Percentiles rank a stretch among this genome's conserved stretches.
Conservation (phyloP, 2,888 invertebrate species). For the Polyommatus iphigenia region DNA sequence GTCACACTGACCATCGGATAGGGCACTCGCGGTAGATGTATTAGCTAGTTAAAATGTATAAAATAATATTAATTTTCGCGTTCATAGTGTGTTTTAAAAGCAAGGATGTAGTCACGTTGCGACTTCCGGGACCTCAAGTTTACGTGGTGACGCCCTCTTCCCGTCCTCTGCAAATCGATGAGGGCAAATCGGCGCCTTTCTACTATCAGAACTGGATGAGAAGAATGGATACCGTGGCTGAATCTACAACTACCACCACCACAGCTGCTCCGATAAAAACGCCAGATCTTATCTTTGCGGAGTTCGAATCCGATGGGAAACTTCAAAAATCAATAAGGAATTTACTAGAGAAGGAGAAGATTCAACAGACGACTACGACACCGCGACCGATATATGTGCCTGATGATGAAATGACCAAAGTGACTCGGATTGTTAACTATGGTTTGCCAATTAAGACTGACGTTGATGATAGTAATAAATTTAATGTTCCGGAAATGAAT, state of each 20-base stretch:
- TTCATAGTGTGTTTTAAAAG: constrained; percentile 52
- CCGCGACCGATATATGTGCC: constrained; percentile 64
- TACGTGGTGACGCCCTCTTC: constrained; percentile 71
- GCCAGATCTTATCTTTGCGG: constrained; percentile 73
- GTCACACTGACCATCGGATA: constrained; percentile 55
- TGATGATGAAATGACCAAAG: constrained; percentile 50
- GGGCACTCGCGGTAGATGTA: constrained; percentile 51
- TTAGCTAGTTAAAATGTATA: constrained; percentile 55
- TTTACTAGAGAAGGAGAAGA: constrained; percentile 62
- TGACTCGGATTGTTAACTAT: constrained; percentile 47
- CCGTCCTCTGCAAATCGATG: constrained; percentile 49
- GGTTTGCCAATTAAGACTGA: constrained; percentile 45
- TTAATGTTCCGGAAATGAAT: constrained; percentile 50
- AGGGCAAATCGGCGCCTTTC: constrained; percentile 63
- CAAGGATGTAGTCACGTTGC: constrained; percentile 49
- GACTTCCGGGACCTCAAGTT: constrained; percentile 64
- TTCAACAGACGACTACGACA: constrained; percentile 48
- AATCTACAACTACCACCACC: constrained; percentile 48
- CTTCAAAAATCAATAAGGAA: constrained; percentile 67
- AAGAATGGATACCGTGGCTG: constrained; percentile 61
- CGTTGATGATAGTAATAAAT: constrained; percentile 42
- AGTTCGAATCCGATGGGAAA: constrained; percentile 63
- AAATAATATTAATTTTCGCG: constrained; percentile 46
- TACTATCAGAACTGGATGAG: constrained; percentile 73
- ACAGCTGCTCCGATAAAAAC: constrained; percentile 54